These are phyloP conservation scores for Heliornis fulica DNA, from an alignment of 2,113 vertebrate species.

Conservation along the genomic window DNA sequence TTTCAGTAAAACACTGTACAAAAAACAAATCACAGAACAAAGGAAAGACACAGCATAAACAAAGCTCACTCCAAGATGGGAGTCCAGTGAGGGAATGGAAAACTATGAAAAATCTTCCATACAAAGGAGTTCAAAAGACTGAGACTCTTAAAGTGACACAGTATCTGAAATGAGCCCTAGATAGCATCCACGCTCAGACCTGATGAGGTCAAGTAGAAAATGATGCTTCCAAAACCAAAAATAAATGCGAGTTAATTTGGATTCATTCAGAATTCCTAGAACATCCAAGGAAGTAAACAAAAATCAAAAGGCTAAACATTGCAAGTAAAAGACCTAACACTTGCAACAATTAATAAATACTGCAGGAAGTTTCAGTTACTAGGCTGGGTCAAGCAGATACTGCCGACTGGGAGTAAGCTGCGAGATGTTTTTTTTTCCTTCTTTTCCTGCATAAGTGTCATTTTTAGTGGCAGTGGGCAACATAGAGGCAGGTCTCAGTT, in stretches of 20 bases:
- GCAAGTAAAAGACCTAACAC: background rate
- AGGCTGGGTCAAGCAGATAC: background rate
- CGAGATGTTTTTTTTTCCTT: background rate
- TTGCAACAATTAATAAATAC: background rate
- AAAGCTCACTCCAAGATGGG: background rate
- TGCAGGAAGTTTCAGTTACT: background rate
- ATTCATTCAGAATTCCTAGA: background rate
- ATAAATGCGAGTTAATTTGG: background rate
- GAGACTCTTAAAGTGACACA: background rate
- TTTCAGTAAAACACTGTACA: background rate
- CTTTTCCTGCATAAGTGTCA: background rate
- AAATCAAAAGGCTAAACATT: background rate
- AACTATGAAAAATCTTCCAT: background rate
- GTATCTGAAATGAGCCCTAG: background rate
- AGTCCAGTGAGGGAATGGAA: background rate
- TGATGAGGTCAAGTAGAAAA: background rate
- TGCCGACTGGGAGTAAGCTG: background rate
- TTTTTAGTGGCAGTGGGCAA: background rate
- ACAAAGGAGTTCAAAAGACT: background rate
- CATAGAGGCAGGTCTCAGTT: rapidly evolving
- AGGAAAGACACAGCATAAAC: background rate
- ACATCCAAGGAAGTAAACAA: background rate
- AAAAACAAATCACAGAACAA: conserved; percentile 4
- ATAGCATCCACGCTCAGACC: background rate
- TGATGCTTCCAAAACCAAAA: background rate